A percentile compares a stretch with the other conserved stretches of the same genome.
These are phyloP conservation scores for Caenorhabditis sulstoni DNA, from an alignment of 2,888 invertebrate genomes.

Conservation along the genomic window DNA sequence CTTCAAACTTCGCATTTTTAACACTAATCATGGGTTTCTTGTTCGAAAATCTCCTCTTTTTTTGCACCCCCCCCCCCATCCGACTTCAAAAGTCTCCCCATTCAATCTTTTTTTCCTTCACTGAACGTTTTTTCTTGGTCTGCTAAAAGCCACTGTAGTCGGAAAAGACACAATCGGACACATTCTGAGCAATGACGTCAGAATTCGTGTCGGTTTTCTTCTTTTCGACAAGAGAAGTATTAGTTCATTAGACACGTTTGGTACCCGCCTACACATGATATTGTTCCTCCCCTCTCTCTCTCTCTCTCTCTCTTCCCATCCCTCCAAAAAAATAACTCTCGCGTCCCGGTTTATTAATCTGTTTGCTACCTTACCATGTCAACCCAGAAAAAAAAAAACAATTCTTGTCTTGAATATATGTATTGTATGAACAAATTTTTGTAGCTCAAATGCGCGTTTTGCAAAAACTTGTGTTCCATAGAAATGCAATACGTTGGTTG, in stretches of 20 bases:
- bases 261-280: not conserved
- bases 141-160: slow-evolving; percentile 22
- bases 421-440: too few relatives aligned
- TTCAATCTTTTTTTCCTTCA: slow-evolving; percentile 19
- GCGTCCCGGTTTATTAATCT: slow-evolving; percentile 39
- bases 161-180: slow-evolving; percentile 2
- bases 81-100: slow-evolving; percentile 30
- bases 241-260: slow-evolving; percentile 52
- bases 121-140: slow-evolving; percentile 4
- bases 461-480: too few relatives aligned
- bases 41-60: slow-evolving; percentile 52
- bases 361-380: slow-evolving; percentile 45
- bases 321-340: slow-evolving; percentile 7
- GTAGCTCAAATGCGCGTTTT: too few relatives aligned
- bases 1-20: slow-evolving; percentile 50
- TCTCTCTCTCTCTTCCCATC: not conserved
- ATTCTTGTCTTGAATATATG: not conserved
- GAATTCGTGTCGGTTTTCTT: slow-evolving; percentile 6
- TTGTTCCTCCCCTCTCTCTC: too few relatives aligned
- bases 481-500: too few relatives aligned
- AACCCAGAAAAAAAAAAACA: slow-evolving; percentile 2
- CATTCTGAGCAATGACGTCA: slow-evolving; percentile 20
- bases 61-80: slow-evolving; percentile 1
- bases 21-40: slow-evolving; percentile 54
- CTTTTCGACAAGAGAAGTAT: slow-evolving; percentile 3